Evolutionary conservation across 2,113 vertebrate species (phyloP).

Genomic region (Diadophis punctatus): DNA sequence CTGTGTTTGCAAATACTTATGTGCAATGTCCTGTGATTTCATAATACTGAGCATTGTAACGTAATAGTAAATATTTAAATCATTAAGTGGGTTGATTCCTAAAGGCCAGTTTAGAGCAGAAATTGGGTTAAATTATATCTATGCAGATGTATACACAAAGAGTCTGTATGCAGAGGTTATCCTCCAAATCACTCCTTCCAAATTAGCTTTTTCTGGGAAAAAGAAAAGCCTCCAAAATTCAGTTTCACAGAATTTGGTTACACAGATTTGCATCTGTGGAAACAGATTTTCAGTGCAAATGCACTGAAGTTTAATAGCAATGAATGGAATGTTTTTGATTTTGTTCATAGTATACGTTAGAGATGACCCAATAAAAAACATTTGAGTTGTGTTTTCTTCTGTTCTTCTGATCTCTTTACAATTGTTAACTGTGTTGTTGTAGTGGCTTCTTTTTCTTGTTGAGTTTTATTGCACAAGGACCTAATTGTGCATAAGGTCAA

Average conservation of each 20-base stretch:
- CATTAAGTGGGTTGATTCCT: not conserved
- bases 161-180: not conserved
- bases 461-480: slow-evolving; percentile 4
- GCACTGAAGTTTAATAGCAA: not conserved
- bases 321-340: slow-evolving; percentile 20
- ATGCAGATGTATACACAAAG: not conserved
- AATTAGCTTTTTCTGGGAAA: not conserved
- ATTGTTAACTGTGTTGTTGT: slow-evolving; percentile 35
- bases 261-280: not conserved
- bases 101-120: not conserved
- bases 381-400: slow-evolving; percentile 18
- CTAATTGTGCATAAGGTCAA: slow-evolving; percentile 33
- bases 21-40: not conserved
- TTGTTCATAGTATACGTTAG: slow-evolving; percentile 15
- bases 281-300: not conserved
- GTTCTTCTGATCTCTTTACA: slow-evolving; percentile 22
- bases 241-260: not conserved
- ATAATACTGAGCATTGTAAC: not conserved
- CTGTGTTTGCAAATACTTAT: not conserved
- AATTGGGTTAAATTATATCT: not conserved
- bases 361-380: slow-evolving; percentile 14
- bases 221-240: not conserved
- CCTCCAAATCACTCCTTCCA: not conserved
- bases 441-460: slow-evolving; percentile 23
- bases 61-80: not conserved